Conservation (phyloP, 2,113 vertebrate species). For the Taurulus bubalis region DNA sequence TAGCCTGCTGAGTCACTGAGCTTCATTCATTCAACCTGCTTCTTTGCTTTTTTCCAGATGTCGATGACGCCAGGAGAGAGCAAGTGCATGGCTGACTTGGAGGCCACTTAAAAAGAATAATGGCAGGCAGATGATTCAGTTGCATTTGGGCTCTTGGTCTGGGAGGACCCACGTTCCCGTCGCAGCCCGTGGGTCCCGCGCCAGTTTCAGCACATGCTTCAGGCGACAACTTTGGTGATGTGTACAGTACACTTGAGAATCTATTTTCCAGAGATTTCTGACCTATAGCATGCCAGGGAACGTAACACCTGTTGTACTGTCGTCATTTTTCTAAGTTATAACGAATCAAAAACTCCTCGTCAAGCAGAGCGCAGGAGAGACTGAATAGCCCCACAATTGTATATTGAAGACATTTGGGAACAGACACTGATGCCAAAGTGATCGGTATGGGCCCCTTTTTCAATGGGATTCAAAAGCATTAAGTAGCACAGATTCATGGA, state of each 20-base stretch:
- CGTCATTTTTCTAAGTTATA: background rate
- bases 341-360: background rate
- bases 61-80: conserved; percentile 25
- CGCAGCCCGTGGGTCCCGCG: background rate
- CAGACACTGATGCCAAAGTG: background rate
- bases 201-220: background rate
- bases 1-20: conserved; percentile 47
- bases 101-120: conserved; percentile 17
- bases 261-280: background rate
- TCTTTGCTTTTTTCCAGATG: conserved; percentile 15
- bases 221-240: background rate
- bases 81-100: conserved; percentile 8
- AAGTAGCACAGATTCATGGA: background rate
- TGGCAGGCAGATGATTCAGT: background rate
- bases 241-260: background rate
- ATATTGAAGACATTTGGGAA: background rate
- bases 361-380: background rate
- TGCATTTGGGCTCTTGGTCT: background rate
- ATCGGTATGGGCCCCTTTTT: background rate
- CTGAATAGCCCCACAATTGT: background rate
- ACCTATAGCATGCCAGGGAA: background rate
- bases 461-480: background rate
- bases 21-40: conserved; percentile 32
- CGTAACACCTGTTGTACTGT: background rate
- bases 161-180: background rate